Evolutionary conservation across 2,113 vertebrate species (phyloP).

Genomic region (Apteryx mantelli): DNA sequence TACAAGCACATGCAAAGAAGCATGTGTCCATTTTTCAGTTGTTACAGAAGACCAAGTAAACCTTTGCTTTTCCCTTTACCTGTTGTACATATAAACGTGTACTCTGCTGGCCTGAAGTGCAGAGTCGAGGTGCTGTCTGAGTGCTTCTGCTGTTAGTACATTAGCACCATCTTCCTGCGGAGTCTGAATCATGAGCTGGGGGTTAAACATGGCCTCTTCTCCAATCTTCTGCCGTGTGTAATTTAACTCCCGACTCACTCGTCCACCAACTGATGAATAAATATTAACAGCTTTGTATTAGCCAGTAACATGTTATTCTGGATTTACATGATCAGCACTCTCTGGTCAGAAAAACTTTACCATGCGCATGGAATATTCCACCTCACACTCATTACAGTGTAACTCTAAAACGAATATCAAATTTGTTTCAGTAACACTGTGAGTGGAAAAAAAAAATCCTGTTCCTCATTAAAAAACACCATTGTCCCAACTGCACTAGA

Average conservation of each 20-base stretch:
- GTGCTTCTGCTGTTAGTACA: conserved; percentile 91
- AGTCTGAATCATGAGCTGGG: conserved; percentile 99
- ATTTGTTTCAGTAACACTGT: background rate
- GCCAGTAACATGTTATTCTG: background rate
- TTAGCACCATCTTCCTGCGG: conserved; percentile 92
- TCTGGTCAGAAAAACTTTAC: background rate
- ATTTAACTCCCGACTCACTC: conserved; percentile 96
- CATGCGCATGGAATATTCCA: background rate
- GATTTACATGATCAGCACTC: background rate
- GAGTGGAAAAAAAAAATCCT: background rate
- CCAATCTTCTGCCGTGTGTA: conserved; percentile 99
- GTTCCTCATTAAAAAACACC: background rate
- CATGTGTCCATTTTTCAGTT: accelerated
- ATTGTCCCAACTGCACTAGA: background rate
- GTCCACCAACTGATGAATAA: conserved; percentile 89
- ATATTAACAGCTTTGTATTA: conserved; percentile 61
- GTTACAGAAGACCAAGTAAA: background rate
- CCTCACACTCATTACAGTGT: background rate
- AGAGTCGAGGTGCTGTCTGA: conserved; percentile 94
- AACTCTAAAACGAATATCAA: background rate
- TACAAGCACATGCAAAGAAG: background rate
- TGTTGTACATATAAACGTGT: conserved; percentile 96
- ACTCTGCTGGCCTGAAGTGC: conserved; percentile 95
- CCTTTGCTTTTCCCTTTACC: conserved; percentile 74
- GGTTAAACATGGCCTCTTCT: conserved; percentile 98